Evolutionary conservation across 37 sponge, comb jelly and placozoan species (phyloP).

Genomic region (Ephydatia muelleri): DNA sequence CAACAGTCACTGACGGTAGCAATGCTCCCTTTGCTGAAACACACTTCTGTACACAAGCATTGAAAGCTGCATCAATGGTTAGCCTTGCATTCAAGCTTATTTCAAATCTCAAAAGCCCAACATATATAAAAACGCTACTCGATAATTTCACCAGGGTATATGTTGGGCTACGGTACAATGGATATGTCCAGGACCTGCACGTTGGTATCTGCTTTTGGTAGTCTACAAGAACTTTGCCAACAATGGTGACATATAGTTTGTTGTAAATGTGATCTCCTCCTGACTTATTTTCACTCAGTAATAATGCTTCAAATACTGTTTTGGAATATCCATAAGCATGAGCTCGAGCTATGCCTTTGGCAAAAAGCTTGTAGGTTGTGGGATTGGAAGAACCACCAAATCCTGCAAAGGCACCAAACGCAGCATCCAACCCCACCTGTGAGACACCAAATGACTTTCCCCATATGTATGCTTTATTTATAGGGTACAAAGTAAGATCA

Average conservation of each 20-base stretch:
- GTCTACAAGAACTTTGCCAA: neutral
- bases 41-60: neutral
- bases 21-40: neutral
- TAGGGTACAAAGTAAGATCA: conserved; percentile 44
- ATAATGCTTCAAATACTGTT: conserved; percentile 8
- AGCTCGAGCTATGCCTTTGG: conserved; percentile 36
- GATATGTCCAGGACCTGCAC: neutral
- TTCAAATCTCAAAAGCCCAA: neutral
- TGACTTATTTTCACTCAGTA: neutral
- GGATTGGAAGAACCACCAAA: conserved; percentile 12
- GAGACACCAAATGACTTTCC: conserved; percentile 52
- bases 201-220: neutral
- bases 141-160: neutral
- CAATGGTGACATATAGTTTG: neutral
- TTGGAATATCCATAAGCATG: conserved; percentile 36
- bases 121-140: neutral
- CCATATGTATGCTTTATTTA: conserved; percentile 66
- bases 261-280: neutral
- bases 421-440: conserved; percentile 35
- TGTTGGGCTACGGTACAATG: neutral
- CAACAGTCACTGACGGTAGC: neutral
- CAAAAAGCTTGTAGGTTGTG: conserved; percentile 33
- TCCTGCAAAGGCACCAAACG: conserved; percentile 59
- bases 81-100: neutral
- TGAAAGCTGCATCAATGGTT: neutral